Base-by-base conservation (phyloP, 1,140 invertebrate species). In the Calliopsis andreniformis region DNA sequence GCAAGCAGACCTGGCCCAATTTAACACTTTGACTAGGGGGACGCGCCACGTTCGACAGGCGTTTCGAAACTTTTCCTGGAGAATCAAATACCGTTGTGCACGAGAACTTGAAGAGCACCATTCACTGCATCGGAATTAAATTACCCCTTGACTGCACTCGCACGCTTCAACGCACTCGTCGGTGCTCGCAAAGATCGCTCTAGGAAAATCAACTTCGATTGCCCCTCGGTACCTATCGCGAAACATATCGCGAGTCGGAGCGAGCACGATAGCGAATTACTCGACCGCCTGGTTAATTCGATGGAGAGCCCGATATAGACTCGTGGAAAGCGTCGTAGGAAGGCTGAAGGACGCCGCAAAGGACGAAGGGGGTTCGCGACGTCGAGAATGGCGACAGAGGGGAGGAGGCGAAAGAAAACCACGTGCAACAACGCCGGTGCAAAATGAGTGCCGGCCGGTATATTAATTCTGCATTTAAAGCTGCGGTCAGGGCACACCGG, bases 381-480 rank as follows among this genome's bases (percentile, higher is more conserved):
- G 10, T 10, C 45, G 32, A 47, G 51, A 63, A 56, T 10, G 43
- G 45, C 30, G 62, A 71, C 28, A 51, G 61, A 25, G 35, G 35
- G 23, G 28, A 59, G 47, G 62, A 72, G 49, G 51, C 16, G 47
- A 79, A 66, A 71, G 71, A 67, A 78, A 79, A 67, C 53, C 80
- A 63, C 56, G 77, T 80, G 82, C 81, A 84, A 78, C 76, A 82
- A 79, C 78, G 76, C 61, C 66, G 62, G 72, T 61, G 79, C 81
- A 80, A 89, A 87, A 89, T 87, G 85, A 88, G 84, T 88, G 85
- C 84, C 82, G 80, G 82, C 78, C 83, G 83, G 89, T 89, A 89
- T 89, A 90, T 90, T 90, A 90, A 90, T 89, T 89, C 87, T 86
- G 85, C 88, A 89, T 90, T 90, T 90, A 90, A 89, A 89, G 87